A percentile compares a stretch with the other conserved stretches of the same genome.
These are phyloP conservation scores for Meloidogyne floridensis DNA, from an alignment of 1,140 invertebrate species.

Conservation along the genomic window DNA sequence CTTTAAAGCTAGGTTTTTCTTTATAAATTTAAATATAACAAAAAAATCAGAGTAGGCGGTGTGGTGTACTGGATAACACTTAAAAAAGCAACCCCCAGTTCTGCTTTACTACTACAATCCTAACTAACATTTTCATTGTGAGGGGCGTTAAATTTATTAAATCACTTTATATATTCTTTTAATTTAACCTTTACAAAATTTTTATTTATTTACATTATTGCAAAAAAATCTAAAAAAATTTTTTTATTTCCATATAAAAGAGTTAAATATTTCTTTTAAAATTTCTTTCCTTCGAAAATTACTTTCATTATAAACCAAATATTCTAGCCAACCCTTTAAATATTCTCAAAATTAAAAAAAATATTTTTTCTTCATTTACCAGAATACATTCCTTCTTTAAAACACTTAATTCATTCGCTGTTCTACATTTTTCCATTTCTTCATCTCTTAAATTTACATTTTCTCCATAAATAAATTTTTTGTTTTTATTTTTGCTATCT, in stretches of 20 bases:
- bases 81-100: too few relatives aligned
- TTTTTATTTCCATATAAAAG: background rate
- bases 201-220: too few relatives aligned
- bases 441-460: background rate
- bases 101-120: too few relatives aligned
- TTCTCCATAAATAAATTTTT: background rate
- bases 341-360: too few relatives aligned
- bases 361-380: background rate
- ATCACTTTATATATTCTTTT: too few relatives aligned
- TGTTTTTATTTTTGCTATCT: background rate
- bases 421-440: background rate
- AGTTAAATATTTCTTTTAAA: background rate
- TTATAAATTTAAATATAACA: too few relatives aligned
- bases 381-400: constrained; percentile 1
- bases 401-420: constrained; percentile 2
- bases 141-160: too few relatives aligned
- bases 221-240: background rate
- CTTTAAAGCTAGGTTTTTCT: too few relatives aligned
- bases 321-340: background rate
- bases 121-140: too few relatives aligned
- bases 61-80: too few relatives aligned
- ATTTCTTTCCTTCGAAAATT: background rate
- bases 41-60: too few relatives aligned
- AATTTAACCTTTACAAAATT: too few relatives aligned
- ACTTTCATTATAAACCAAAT: background rate